These are phyloP conservation scores for Sorex araneus DNA, from an alignment of 2,113 vertebrate species.

Conservation along the genomic window DNA sequence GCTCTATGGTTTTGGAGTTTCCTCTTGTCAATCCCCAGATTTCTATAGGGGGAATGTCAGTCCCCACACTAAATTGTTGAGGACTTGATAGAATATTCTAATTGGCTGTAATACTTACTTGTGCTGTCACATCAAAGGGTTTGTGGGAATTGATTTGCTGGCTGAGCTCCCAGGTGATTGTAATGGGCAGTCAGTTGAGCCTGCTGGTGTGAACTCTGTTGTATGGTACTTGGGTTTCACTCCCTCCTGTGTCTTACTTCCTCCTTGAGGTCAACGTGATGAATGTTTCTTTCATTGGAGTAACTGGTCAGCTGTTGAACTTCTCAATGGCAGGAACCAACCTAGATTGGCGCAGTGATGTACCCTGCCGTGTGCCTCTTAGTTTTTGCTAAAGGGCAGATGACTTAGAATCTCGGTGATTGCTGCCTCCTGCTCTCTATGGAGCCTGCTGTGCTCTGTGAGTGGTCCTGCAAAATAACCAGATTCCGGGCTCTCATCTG, in stretches of 20 bases:
- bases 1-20: neutral
- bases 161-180: constrained; percentile 32
- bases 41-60: neutral
- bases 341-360: neutral
- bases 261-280: neutral
- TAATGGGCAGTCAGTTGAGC: neutral
- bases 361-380: neutral
- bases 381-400: neutral
- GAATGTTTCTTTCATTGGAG: neutral
- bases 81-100: constrained; percentile 38
- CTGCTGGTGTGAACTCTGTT: neutral
- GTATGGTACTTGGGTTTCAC: neutral
- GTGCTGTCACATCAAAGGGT: neutral
- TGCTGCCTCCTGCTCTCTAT: neutral
- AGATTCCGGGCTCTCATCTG: neutral
- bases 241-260: neutral
- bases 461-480: neutral
- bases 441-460: neutral
- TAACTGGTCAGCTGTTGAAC: neutral
- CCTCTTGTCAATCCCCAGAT: neutral
- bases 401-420: neutral
- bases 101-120: neutral
- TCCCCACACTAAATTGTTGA: neutral
- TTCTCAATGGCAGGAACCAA: neutral
- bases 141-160: constrained; percentile 11